phyloP scores from a whole-genome alignment of 2,888 invertebrate genomes.

The Pinctada fucata region DNA sequence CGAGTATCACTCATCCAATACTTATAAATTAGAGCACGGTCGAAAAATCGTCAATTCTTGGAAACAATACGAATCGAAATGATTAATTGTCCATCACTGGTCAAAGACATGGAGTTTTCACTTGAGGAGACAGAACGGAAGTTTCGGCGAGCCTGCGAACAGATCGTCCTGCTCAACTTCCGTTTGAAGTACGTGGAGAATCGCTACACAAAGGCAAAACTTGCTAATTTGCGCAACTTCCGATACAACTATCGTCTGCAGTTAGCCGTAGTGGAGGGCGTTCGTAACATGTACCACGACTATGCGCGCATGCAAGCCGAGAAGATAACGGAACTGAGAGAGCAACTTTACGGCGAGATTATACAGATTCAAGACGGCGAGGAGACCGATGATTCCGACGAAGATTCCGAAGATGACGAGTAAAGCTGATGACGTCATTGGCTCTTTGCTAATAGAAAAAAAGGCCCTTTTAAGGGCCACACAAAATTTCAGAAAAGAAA shows the following conservation, averaged over 20 bases:
- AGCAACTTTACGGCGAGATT: slow-evolving; percentile 40
- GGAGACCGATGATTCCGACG: slow-evolving; percentile 27
- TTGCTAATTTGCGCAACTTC: slow-evolving; percentile 55
- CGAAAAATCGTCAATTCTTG: too few relatives aligned
- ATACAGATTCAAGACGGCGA: not conserved
- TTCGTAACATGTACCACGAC: slow-evolving; percentile 67
- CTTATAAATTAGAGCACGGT: too few relatives aligned
- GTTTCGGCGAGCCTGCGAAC: slow-evolving; percentile 59
- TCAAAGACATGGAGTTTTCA: slow-evolving; percentile 9
- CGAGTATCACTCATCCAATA: too few relatives aligned
- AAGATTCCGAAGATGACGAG: slow-evolving; percentile 12
- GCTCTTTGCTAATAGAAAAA: too few relatives aligned
- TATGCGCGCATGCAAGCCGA: slow-evolving; percentile 62
- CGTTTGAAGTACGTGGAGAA: slow-evolving; percentile 51
- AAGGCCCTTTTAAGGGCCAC: too few relatives aligned
- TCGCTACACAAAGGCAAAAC: slow-evolving; percentile 58
- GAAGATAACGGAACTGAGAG: slow-evolving; percentile 49
- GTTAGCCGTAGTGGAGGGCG: slow-evolving; percentile 62
- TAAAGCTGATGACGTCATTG: too few relatives aligned
- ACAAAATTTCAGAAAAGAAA: too few relatives aligned
- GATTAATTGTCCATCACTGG: too few relatives aligned
- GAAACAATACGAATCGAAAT: too few relatives aligned
- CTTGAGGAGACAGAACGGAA: slow-evolving; percentile 44
- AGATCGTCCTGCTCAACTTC: slow-evolving; percentile 58
- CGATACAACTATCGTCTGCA: slow-evolving; percentile 61